Evolutionary conservation across 2,888 invertebrate species (phyloP), one percentile per base, ranked within the genome.

Genomic region (Cerceris ruficornis): DNA sequence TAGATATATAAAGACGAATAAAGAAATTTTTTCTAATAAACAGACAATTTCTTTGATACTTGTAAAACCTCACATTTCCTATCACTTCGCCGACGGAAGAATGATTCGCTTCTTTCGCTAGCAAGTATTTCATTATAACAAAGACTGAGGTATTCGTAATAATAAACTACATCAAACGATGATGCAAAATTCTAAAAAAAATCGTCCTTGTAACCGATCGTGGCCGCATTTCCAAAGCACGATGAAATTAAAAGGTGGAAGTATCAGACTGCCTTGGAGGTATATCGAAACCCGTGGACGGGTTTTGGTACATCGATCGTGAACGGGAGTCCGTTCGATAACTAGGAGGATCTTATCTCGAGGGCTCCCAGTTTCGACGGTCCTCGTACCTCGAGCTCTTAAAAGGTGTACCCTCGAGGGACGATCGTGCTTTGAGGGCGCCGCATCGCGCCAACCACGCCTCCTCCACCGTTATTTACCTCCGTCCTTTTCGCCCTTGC

Each of bases 331-430:
- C 87, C 82, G 81, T 84, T 88, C 88, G 91, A 91, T 91, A 91
- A 91, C 91, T 89, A 91, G 91, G 83, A 86, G 88, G 91, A 91
- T 90, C 90, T 91, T 91, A 91, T 91, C 91, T 91, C 79, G 68
- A 52, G 81, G 83, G 91, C 91, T 91, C 86, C 91, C 90, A 91
- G 89, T 90, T 89, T 89, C 88, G 86, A 86, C 82, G 83, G 78
- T 84, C 85, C 82, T 75, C 77, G 83, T 83, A 81, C 79, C 86
- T 77, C 81, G 82, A 82, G 79, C 83, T 86, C 80, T 79, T 86
- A 86, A 86, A 83, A 81, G 86, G 82, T 86, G 81, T 86, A 86
- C 80, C 86, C 86, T 81, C 83, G 77, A 85, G 86, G 86, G 69
- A 64, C 83, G 87, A 87, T 83, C 80, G 84, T 82, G 88, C 89